A percentile compares a stretch with the other conserved stretches of the same genome.
phyloP scores from a whole-genome alignment of 2,888 invertebrate genomes.

The Eudasyphora cyanicolor region DNA sequence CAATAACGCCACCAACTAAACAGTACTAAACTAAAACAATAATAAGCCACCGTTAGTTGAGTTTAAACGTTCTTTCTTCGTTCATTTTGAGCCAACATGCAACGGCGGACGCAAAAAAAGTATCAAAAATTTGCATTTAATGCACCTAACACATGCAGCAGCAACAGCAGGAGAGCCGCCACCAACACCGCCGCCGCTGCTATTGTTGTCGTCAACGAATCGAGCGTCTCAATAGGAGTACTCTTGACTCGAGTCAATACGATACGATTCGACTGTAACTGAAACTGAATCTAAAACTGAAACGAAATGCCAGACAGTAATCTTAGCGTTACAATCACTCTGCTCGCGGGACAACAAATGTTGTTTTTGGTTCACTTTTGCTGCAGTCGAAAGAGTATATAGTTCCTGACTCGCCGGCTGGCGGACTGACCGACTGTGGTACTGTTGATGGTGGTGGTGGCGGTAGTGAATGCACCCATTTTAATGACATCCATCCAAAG shows the following conservation, averaged over 20 bases:
- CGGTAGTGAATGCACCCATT: conserved; percentile 64
- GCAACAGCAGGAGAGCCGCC: background rate
- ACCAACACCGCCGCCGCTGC: background rate
- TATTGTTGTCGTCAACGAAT: too few relatives aligned
- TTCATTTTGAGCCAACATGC: conserved; percentile 4
- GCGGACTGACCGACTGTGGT: too few relatives aligned
- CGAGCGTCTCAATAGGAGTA: background rate
- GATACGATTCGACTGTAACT: background rate
- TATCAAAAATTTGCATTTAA: conserved; percentile 63
- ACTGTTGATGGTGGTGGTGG: background rate
- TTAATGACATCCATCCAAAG: conserved; percentile 62
- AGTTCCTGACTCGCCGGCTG: too few relatives aligned
- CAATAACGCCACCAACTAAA: conserved; percentile 48
- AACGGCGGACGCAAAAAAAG: background rate
- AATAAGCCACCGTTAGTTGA: conserved; percentile 63
- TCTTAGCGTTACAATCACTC: conserved; percentile 70
- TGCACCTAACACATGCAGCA: conserved; percentile 60
- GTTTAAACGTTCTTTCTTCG: conserved; percentile 43
- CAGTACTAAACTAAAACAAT: conserved; percentile 56
- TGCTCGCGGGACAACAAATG: conserved; percentile 42
- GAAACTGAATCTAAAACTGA: too few relatives aligned
- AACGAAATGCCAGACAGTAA: conserved; percentile 70
- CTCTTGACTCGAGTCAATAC: background rate
- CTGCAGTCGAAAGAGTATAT: conserved; percentile 15
- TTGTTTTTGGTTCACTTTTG: background rate